phyloP scores from a whole-genome alignment of 2,797 vertebrate genomes.

The Siniperca undulata region DNA sequence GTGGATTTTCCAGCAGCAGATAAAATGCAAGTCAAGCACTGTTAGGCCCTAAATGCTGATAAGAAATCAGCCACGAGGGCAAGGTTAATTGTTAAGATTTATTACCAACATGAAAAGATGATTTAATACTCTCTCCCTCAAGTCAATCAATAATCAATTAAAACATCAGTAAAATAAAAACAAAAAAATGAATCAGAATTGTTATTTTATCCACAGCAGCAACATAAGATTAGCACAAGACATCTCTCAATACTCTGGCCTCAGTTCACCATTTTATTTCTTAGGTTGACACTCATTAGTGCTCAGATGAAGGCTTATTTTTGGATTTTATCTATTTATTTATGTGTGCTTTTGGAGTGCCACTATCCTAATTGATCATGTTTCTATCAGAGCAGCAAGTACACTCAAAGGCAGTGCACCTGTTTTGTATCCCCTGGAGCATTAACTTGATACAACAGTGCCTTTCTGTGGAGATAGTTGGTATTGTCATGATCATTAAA shows the following conservation, averaged over 20 bases:
- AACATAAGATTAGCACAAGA: neutral
- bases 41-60: conserved; percentile 60
- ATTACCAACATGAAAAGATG: conserved; percentile 20
- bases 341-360: neutral
- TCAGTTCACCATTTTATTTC: neutral
- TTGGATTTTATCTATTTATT: neutral
- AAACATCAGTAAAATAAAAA: conserved; percentile 11
- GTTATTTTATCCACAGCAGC: neutral
- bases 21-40: conserved; percentile 50
- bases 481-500: conserved; percentile 1
- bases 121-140: conserved; percentile 1
- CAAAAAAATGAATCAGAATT: neutral
- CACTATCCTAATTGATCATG: neutral
- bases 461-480: conserved; percentile 36
- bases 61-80: conserved; percentile 57
- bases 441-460: conserved; percentile 24
- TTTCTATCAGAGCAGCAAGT: neutral
- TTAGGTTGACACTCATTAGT: neutral
- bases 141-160: conserved; percentile 13
- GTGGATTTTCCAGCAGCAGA: conserved; percentile 24
- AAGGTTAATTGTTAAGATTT: conserved; percentile 51
- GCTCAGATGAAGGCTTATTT: neutral
- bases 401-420: neutral
- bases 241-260: neutral
- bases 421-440: neutral